Evolutionary conservation across 2,888 invertebrate genomes (phyloP), one percentile per base, ranked within the genome.

Genomic region (Morpho helenor): DNA sequence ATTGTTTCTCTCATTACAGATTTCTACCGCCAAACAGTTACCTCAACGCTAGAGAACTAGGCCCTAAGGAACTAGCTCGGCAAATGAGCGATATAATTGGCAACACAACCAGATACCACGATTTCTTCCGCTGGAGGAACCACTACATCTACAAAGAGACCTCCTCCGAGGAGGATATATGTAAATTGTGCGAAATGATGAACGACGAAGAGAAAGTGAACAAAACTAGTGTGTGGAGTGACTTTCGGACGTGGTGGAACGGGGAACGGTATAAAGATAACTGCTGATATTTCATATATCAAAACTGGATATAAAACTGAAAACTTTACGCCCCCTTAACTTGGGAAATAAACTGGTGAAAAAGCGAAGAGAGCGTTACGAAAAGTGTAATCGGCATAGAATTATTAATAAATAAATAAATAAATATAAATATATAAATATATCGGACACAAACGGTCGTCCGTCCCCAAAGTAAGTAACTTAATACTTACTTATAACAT

Each of bases 121-220:
- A 72, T 9, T 74, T 66, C 60, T 74, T 74, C 56, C 57, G 67
- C 7, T 76, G 76, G 76, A 62, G 66, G 22, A 74, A 71, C 60
- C 72, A 73, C 49, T 72, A 59, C 52, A 49, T 31, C 2, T 71
- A 68, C 62, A 63, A 62, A 31, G 43, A 61, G 4, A 66, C 66
- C 0, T 58, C 61, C 0, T 57, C 54, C 7, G 57, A 52, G 7
- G 58, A 60, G 3, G 70, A 68, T 46, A 49, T 69, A 7, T 72
- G 72, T 46, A 67, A 65, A 10, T 9, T 72, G 7, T 70, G 70
- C 52, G 63, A 62, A 9, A 66, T 66, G 6, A 49, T 72, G 55
- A 67, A 70, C 39, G 60, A 68, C 7, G 57, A 64, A n/a, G 56
- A 50, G 10, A 56, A 53, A 52, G 40, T 63, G 41, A 22, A 22